Evolutionary conservation across 2,113 vertebrate genomes (phyloP).

Genomic region (Atherinomorus stipes): DNA sequence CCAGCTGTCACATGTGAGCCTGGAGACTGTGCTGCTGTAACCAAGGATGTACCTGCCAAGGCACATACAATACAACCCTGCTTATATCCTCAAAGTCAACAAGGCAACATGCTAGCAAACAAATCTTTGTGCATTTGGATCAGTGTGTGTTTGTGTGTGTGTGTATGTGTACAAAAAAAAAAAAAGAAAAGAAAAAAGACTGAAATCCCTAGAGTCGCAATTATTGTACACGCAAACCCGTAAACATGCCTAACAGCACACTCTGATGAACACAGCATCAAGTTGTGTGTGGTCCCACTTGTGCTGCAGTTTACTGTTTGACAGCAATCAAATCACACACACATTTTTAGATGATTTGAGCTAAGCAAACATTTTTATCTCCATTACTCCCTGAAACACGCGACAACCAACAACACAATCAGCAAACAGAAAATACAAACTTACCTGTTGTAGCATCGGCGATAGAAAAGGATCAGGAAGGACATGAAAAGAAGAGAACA

Average conservation of each 20-base stretch:
- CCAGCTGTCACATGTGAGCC: constrained; percentile 54
- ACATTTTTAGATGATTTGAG: constrained; percentile 19
- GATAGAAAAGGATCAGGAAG: constrained; percentile 7
- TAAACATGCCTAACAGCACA: constrained; percentile 20
- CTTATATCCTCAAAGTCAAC: constrained; percentile 17
- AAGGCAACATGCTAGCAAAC: constrained; percentile 37
- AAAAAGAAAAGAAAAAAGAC: constrained; percentile 3
- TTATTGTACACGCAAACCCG: constrained; percentile 12
- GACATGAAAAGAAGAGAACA: constrained; percentile 44
- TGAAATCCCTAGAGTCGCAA: constrained; percentile 37
- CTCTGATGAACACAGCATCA: constrained; percentile 5
- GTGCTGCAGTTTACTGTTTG: constrained; percentile 19
- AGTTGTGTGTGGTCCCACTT: constrained; percentile 14
- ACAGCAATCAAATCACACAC: constrained; percentile 19
- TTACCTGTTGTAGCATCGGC: constrained; percentile 47
- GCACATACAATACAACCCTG: constrained; percentile 47
- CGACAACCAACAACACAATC: constrained; percentile 13
- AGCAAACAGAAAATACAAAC: constrained; percentile 15
- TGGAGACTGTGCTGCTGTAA: constrained; percentile 45
- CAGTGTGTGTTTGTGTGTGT: constrained; percentile 1
- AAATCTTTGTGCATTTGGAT: constrained; percentile 8
- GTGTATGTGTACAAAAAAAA: constrained; percentile 7
- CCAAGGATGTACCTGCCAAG: constrained; percentile 41
- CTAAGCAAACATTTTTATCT: constrained; percentile 2
- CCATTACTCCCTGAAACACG: constrained; percentile 2